phyloP scores from a whole-genome alignment of 2,888 invertebrate genomes.

The Caenorhabditis plicata region DNA sequence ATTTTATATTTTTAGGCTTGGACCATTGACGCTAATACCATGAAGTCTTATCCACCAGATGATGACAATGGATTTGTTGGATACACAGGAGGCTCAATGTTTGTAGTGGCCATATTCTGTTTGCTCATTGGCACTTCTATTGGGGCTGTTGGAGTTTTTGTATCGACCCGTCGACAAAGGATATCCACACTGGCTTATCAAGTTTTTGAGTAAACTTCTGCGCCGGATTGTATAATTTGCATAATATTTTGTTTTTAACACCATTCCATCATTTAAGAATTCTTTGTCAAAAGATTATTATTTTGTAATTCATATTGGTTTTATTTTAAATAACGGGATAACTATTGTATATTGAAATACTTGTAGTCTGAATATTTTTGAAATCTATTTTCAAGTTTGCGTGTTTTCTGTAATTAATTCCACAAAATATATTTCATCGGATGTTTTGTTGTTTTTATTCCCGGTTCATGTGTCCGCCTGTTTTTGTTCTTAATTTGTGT shows the following conservation, averaged over 20 bases:
- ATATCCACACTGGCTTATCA: constrained; percentile 51
- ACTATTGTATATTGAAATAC: no score
- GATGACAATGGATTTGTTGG: constrained; percentile 30
- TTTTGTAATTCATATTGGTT: no score
- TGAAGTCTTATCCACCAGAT: constrained; percentile 24
- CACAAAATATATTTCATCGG: no score
- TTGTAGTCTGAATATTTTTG: no score
- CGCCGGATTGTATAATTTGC: not conserved
- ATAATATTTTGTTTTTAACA: no score
- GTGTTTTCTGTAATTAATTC: no score
- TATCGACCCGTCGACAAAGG: constrained; percentile 32
- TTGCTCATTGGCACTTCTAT: constrained; percentile 39
- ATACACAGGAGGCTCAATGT: constrained; percentile 48
- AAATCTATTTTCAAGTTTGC: no score
- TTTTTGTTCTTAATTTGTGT: not conserved
- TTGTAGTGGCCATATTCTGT: constrained; percentile 46
- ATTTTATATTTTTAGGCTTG: constrained; percentile 24
- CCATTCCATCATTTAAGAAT: no score
- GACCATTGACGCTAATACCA: constrained; percentile 8
- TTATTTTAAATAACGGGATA: no score
- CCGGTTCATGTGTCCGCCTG: not conserved
- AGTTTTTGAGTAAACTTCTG: constrained; percentile 39
- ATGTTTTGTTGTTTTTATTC: not conserved
- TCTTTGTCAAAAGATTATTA: no score
- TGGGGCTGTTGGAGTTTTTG: constrained; percentile 42